These are phyloP conservation scores for Brachionichthys hirsutus DNA, from an alignment of 2,113 vertebrate species.

Conservation along the genomic window DNA sequence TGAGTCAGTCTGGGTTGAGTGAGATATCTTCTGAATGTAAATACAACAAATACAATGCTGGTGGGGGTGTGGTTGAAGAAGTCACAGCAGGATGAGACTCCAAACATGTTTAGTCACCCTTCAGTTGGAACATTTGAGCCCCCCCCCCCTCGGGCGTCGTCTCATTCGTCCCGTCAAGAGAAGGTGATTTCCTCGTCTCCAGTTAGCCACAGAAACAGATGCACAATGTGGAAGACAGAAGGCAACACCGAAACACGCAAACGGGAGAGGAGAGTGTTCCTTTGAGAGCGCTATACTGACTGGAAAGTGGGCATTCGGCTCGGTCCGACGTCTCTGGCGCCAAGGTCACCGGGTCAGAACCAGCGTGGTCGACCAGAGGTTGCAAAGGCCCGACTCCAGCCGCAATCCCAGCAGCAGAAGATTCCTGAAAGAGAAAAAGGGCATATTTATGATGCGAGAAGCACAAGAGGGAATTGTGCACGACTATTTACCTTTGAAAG, in stretches of 20 bases:
- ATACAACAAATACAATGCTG: neutral
- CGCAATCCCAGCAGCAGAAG: slow-evolving; percentile 39
- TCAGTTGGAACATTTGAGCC: slow-evolving; percentile 16
- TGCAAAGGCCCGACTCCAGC: slow-evolving; percentile 48
- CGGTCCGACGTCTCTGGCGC: slow-evolving; percentile 60
- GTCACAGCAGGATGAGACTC: slow-evolving; percentile 14
- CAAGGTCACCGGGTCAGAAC: slow-evolving; percentile 44
- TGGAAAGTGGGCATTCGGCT: slow-evolving; percentile 59
- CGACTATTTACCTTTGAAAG: neutral
- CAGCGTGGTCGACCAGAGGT: slow-evolving; percentile 39
- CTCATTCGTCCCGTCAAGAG: slow-evolving; percentile 31
- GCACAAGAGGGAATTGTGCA: neutral
- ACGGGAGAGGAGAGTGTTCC: neutral
- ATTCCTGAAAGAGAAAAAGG: slow-evolving; percentile 58
- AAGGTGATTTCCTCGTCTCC: slow-evolving; percentile 17
- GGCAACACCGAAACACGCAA: neutral
- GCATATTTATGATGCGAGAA: slow-evolving; percentile 11
- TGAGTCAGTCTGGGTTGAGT: neutral
- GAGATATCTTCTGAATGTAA: neutral
- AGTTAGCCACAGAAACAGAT: slow-evolving; percentile 39
- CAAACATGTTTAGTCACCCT: slow-evolving; percentile 3
- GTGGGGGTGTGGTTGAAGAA: too few relatives aligned
- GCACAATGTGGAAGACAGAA: too few relatives aligned
- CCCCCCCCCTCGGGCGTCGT: slow-evolving; percentile 21
- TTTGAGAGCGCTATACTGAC: slow-evolving; percentile 65